Conservation (phyloP, 2,888 invertebrate genomes). For the Tipula confusa region DNA sequence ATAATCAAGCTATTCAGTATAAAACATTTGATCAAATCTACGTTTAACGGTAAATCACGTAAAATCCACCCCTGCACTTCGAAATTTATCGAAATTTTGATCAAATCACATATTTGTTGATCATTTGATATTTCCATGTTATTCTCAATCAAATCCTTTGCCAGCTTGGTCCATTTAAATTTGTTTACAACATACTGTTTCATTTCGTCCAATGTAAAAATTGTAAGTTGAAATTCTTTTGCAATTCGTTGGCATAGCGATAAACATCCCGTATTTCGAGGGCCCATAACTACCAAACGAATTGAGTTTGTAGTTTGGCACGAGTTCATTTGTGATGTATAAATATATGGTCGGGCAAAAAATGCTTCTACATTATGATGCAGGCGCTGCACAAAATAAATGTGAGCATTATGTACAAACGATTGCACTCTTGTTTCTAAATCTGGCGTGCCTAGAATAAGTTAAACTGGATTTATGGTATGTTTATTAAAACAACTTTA, state of each 20-base stretch:
- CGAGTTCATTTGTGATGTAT: neutral
- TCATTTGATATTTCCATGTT: too few species aligned
- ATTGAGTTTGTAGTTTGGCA: neutral
- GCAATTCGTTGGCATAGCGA: neutral
- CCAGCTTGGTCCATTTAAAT: slow-evolving; percentile 15
- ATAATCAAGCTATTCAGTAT: neutral
- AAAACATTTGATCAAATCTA: neutral
- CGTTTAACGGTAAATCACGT: neutral
- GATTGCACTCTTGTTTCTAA: neutral
- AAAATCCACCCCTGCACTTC: neutral
- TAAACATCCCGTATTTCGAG: neutral
- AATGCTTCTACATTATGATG: neutral
- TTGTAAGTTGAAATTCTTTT: neutral
- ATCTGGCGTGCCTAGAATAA: neutral
- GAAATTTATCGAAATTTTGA: neutral
- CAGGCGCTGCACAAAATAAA: neutral
- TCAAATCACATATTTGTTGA: neutral
- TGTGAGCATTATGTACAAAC: neutral
- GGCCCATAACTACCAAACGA: neutral
- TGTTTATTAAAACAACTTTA: neutral
- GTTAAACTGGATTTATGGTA: neutral
- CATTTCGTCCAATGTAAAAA: neutral
- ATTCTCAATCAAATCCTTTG: neutral
- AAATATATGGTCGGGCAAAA: neutral
- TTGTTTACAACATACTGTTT: neutral